A percentile compares a stretch with the other conserved stretches of the same genome.
phyloP scores from a whole-genome alignment of 2,797 vertebrate genomes.

The Crotalus adamanteus region DNA sequence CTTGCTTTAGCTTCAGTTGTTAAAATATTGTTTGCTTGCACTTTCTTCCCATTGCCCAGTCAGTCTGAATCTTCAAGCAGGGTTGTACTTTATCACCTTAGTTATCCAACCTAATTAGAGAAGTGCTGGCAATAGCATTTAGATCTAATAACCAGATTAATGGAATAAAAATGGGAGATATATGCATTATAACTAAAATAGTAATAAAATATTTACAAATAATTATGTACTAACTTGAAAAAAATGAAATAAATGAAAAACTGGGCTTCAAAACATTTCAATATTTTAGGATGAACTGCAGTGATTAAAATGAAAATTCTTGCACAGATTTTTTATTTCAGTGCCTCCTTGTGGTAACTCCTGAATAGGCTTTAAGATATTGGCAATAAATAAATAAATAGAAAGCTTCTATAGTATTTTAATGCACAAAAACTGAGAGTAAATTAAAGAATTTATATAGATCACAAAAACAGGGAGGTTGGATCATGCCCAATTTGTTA shows the following conservation, averaged over 20 bases:
- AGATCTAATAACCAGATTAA: background rate
- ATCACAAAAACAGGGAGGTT: background rate
- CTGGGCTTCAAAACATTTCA: background rate
- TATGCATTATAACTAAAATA: background rate
- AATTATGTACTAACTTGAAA: background rate
- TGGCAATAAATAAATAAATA: background rate
- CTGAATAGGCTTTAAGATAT: background rate
- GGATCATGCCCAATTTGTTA: background rate
- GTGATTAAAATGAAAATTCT: background rate
- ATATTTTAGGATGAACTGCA: background rate
- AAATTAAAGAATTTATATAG: background rate
- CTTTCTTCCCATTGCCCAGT: background rate
- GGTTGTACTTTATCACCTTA: background rate
- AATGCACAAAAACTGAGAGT: background rate
- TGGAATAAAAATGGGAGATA: background rate
- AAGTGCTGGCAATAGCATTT: background rate
- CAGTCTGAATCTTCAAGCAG: background rate
- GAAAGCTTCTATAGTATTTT: background rate
- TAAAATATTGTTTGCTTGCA: background rate
- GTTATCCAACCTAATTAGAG: background rate
- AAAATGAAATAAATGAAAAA: background rate
- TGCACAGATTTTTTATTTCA: background rate
- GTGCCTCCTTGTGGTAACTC: background rate
- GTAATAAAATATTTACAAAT: background rate
- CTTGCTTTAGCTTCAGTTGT: background rate